phyloP scores from a whole-genome alignment of 2,888 invertebrate species.

The Lycaena phlaeas region DNA sequence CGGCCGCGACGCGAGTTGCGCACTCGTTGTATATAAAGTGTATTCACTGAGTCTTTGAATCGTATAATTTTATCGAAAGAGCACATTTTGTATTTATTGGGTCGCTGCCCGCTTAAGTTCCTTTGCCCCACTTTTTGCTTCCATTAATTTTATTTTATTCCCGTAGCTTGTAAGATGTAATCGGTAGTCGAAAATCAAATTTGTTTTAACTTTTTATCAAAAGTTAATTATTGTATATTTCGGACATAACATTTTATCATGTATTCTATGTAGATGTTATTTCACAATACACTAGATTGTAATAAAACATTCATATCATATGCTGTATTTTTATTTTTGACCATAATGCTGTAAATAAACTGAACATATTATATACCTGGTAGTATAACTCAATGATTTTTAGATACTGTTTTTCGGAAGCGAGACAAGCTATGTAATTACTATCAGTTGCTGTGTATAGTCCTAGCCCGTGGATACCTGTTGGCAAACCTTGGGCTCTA shows the following conservation, averaged over 20 bases:
- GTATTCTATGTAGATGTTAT: constrained; percentile 49
- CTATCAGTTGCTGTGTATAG: no score
- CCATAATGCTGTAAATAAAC: no score
- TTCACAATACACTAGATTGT: constrained; percentile 29
- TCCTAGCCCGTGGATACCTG: no score
- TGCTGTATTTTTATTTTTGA: constrained; percentile 5
- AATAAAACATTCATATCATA: constrained; percentile 30
- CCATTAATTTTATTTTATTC: constrained; percentile 45
- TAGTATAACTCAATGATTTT: no score
- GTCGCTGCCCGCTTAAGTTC: constrained; percentile 31
- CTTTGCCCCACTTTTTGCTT: constrained; percentile 46
- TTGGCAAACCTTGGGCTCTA: no score
- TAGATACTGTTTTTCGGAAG: no score
- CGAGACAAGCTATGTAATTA: no score
- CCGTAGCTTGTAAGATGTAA: constrained; percentile 43
- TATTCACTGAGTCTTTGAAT: no score
- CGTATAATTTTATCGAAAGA: no score
- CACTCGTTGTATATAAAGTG: constrained; percentile 3
- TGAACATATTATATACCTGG: no score
- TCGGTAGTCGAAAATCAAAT: constrained; percentile 56
- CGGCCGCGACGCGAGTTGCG: no score
- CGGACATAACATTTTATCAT: constrained; percentile 55
- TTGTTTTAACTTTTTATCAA: constrained; percentile 48
- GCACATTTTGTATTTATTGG: no score
- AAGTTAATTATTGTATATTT: constrained; percentile 65